Base-by-base conservation (phyloP, 2,113 vertebrate genomes). In the Xiphophorus maculatus region DNA sequence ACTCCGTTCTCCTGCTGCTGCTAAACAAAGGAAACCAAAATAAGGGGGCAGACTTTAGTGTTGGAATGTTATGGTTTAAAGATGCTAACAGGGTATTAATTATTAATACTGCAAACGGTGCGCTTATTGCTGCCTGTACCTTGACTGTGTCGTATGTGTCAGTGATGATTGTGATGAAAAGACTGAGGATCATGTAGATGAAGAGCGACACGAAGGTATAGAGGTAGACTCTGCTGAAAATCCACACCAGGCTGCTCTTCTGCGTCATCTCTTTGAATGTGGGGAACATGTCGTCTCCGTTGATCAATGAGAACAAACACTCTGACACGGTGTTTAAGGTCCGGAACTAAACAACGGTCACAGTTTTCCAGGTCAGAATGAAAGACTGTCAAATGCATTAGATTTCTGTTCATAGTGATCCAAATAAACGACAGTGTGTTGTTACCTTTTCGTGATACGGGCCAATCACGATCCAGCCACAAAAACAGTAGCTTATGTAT, bases 81-180 rank as follows among this genome's bases (percentile, higher is more conserved):
- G 48, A 54, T 54, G 0, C 48, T 54, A 54, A 54, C 48, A 48
- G 48, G 44, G 22, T 8, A 54, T 8, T 25, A n/a, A 58, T 7
- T n/a, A 22, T 10, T 58, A 25, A 58, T 6, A 0, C 32, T 29
- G 44, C 27, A 25, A 14, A 37, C 1, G 0, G 58, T 69, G 30
- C 27, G 67, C 25, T 10, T 60, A 3, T 37, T 2, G 30, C 35
- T 29, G 27, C 14, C 10, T 3, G 65, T 73, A 99, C 98, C 97
- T 98, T 98, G 81, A 99, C 95, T 25, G 96, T 99, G 93, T 98
- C 96, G 28, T 99, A 99, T 0, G 97, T 98, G 83, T 99, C 96
- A 0, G 97, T 99, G 90, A 99, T 99, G 54, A 99, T 90, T 3
- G 97, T 97, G 82, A 99, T 98, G 93, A 99, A 99, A n/a, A 99